Base-by-base conservation (phyloP, 2,888 invertebrate species). In the Dicycla oo region DNA sequence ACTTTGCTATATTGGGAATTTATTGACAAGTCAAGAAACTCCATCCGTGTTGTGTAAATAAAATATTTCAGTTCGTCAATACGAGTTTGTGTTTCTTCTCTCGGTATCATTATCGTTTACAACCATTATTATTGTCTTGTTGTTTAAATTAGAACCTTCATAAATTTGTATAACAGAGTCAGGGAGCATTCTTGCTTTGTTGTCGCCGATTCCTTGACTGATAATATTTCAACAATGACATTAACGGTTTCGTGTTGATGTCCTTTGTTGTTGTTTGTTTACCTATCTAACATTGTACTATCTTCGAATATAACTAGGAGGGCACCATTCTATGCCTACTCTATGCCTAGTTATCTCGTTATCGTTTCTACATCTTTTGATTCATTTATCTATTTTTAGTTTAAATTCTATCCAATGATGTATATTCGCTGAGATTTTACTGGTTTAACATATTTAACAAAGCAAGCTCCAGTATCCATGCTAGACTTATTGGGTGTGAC, bases 141-240 rank as follows among this genome's bases (percentile, higher is more conserved):
- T 69, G 30, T 23, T 40, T 43, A 23, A 3, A 43, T 43, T 43
- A 18, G 2, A 30, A 30, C 4, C 30, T 30, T 68, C 4, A 53
- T 15, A 3, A 15, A 15, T 30, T 23, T 8, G 15, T 11, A 45
- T 20, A 51, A 13, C 43, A 8, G 11, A 30, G 18, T n/a, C 26
- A 1, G 34, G 13, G 18, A 47, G 30, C 11, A n/a, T 34, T 38
- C n/a, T 18, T 23, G 11, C n/a, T 2, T 0, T 26, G 7, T 20
- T 38, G 5, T 45, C 11, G 38, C 20, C 18, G 15, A 43, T 40
- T 47, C 38, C 26, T 11, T 7, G 4, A 45, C 38, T 30, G 30
- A 38, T 26, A 18, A 58, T 43, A 43, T 43, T 34, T 61, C 26
- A 76, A 45, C 26, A 51, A 43, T 26, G 11, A 23, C 13, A 62